Evolutionary conservation across 1,140 invertebrate species (phyloP).

Genomic region (Diorhabda sublineata): DNA sequence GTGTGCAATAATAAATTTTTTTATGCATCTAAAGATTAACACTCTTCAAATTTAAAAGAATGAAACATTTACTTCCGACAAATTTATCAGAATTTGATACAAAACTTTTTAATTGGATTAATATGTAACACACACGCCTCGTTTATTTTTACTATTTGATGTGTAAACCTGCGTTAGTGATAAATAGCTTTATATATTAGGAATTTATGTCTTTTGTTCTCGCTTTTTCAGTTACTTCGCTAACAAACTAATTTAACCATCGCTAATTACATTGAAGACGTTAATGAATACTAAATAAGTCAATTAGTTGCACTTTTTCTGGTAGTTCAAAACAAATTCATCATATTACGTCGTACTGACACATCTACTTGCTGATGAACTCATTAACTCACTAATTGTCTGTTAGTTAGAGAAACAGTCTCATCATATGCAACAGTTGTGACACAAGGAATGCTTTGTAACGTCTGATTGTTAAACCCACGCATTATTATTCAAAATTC

Average conservation of each 20-base stretch:
- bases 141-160: too few species aligned
- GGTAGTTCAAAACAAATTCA: conserved; percentile 8
- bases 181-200: neutral
- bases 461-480: too few species aligned
- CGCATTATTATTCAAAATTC: too few species aligned
- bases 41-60: too few species aligned
- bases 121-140: too few species aligned
- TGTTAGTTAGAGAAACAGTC: neutral
- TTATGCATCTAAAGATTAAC: too few species aligned
- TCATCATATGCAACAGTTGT: neutral
- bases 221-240: neutral
- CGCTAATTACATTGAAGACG: neutral
- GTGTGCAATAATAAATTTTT: too few species aligned
- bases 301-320: conserved; percentile 17
- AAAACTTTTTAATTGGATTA: too few species aligned
- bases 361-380: conserved; percentile 11
- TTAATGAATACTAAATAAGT: conserved; percentile 19
- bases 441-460: neutral
- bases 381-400: conserved; percentile 20
- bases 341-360: conserved; percentile 7
- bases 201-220: neutral
- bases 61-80: too few species aligned
- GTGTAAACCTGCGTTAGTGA: too few species aligned
- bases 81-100: too few species aligned
- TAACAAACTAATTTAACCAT: neutral